Conservation (phyloP, 2,113 vertebrate genomes). For the Gambusia holbrooki region DNA sequence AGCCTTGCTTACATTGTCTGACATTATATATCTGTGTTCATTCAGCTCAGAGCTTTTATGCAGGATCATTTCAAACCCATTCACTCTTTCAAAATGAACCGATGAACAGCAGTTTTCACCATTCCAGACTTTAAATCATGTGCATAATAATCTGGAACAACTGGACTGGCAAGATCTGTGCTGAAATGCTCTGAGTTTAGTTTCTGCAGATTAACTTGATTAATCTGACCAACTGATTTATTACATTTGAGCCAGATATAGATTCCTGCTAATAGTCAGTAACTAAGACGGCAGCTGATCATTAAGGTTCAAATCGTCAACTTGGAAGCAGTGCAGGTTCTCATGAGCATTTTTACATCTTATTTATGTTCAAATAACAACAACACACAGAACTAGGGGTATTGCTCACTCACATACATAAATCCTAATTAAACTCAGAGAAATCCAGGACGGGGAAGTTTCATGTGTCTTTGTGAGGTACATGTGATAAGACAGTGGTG, state of each 20-base stretch:
- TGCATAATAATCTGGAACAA: not conserved
- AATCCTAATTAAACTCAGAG: slow-evolving; percentile 22
- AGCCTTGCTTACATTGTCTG: slow-evolving; percentile 11
- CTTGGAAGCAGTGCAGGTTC: not conserved
- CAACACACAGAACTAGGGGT: not conserved
- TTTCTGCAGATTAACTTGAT: too few species aligned
- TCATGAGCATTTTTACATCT: not conserved
- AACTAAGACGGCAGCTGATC: not conserved
- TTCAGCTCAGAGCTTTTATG: slow-evolving; percentile 5
- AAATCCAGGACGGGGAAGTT: not conserved
- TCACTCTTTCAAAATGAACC: too few species aligned
- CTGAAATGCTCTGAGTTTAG: too few species aligned
- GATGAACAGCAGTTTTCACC: not conserved
- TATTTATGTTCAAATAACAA: not conserved
- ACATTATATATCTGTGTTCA: slow-evolving; percentile 13
- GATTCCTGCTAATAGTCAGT: not conserved
- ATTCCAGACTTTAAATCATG: not conserved
- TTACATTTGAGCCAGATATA: not conserved
- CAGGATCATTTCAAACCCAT: not conserved
- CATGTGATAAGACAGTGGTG: not conserved
- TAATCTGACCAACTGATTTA: not conserved
- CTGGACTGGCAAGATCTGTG: not conserved
- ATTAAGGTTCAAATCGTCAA: not conserved
- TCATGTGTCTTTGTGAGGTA: slow-evolving; percentile 15
- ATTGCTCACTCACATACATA: slow-evolving; percentile 8